Conservation (phyloP, 2,797 vertebrate species). For the Phoebastria nigripes region DNA sequence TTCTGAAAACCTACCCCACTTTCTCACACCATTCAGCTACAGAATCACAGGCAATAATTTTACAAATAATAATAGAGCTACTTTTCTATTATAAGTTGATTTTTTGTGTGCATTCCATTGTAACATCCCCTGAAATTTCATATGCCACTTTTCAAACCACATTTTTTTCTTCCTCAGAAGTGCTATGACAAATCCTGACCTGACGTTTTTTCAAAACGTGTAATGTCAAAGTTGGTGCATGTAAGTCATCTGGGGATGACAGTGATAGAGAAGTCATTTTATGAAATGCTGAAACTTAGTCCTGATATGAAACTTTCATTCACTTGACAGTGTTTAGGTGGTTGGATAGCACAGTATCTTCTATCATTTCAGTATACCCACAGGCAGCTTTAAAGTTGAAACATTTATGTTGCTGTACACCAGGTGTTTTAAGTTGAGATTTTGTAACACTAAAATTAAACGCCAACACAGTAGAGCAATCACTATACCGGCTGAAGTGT, state of each 20-base stretch:
- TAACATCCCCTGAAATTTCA: neutral
- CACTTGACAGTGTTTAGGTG: neutral
- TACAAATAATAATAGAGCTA: neutral
- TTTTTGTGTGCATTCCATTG: neutral
- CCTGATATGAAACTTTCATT: neutral
- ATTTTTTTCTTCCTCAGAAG: neutral
- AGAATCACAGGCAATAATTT: neutral
- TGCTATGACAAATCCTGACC: neutral
- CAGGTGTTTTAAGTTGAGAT: neutral
- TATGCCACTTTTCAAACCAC: neutral
- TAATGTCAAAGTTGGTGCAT: neutral
- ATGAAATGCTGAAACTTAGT: neutral
- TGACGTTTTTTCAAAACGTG: fast-evolving
- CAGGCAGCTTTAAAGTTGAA: neutral
- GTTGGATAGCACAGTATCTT: neutral
- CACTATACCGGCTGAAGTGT: neutral
- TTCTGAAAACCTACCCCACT: neutral
- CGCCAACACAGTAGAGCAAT: neutral
- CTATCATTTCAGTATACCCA: neutral
- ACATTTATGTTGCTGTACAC: neutral
- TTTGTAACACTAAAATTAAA: neutral
- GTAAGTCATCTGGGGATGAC: neutral
- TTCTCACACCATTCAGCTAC: neutral
- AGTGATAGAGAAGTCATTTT: neutral
- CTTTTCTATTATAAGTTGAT: neutral